Evolutionary conservation across 2,888 invertebrate genomes (phyloP).

Genomic region (Harmothoe impar): DNA sequence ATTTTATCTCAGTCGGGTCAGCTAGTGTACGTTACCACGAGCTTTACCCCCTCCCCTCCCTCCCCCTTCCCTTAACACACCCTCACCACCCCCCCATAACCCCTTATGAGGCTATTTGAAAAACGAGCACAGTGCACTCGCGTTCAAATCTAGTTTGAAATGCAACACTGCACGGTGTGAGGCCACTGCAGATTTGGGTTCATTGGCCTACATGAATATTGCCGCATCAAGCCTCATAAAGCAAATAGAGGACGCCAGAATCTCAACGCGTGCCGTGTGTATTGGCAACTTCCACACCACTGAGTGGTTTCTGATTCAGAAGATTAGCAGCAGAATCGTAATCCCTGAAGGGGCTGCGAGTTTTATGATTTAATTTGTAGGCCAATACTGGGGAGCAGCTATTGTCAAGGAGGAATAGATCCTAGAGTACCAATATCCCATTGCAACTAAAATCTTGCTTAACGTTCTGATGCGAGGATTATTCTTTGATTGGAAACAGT

Average conservation of each 20-base stretch:
- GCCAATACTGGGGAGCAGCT: neutral
- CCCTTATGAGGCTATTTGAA: slow-evolving; percentile 44
- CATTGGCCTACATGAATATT: slow-evolving; percentile 53
- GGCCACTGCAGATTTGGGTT: slow-evolving; percentile 6
- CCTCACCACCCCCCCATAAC: neutral
- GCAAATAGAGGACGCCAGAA: neutral
- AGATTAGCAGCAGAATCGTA: neutral
- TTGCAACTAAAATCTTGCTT: neutral
- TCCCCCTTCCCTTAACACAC: too few relatives aligned
- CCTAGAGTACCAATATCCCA: neutral
- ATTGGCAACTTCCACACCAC: neutral
- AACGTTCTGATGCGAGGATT: neutral
- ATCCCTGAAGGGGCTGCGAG: neutral
- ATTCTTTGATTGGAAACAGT: neutral
- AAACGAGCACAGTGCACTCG: slow-evolving; percentile 20
- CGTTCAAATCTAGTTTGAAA: slow-evolving; percentile 40
- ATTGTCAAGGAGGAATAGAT: neutral
- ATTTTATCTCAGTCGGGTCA: slow-evolving; percentile 46
- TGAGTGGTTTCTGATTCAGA: neutral
- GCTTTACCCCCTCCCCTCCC: neutral
- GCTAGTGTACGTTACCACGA: slow-evolving; percentile 45
- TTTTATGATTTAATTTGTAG: neutral
- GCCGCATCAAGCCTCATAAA: neutral
- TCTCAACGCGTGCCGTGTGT: neutral
- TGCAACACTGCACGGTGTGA: slow-evolving; percentile 4